Evolutionary conservation across 2,797 vertebrate genomes (phyloP).

Genomic region (Clamator glandarius): DNA sequence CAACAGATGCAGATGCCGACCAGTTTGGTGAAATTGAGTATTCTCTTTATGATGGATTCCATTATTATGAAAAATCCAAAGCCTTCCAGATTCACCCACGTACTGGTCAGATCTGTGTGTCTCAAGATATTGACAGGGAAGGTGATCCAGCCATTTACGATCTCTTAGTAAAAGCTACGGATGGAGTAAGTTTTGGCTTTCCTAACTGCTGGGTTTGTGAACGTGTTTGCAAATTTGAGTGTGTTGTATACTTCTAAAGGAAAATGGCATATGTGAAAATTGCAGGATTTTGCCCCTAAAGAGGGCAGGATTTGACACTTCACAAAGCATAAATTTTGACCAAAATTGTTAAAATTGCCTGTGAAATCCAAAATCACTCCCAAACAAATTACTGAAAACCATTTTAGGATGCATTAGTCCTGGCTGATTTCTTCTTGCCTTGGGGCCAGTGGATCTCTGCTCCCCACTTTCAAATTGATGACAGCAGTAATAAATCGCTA

Average conservation of each 20-base stretch:
- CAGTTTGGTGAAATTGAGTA: conserved; percentile 85
- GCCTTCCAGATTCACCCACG: conserved; percentile 83
- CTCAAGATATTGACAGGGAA: conserved; percentile 90
- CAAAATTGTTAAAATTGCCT: neutral
- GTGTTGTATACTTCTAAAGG: neutral
- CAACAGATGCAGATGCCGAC: conserved; percentile 86
- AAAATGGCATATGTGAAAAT: neutral
- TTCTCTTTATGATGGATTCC: conserved; percentile 86
- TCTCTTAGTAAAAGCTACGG: conserved; percentile 89
- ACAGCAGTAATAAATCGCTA: neutral
- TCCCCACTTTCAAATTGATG: neutral
- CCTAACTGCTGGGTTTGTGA: neutral
- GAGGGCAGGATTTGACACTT: neutral
- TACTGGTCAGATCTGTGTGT: conserved; percentile 87
- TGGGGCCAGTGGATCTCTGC: neutral
- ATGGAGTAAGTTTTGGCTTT: conserved; percentile 83
- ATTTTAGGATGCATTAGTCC: neutral
- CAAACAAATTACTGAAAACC: neutral
- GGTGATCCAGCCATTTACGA: conserved; percentile 81
- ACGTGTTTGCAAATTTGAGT: neutral
- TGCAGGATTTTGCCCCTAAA: neutral
- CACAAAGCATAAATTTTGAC: neutral
- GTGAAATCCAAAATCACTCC: neutral
- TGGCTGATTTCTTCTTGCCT: neutral
- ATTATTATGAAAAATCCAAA: conserved; percentile 80